Conservation (phyloP, 2,888 invertebrate species). For the Plagodis dolabraria region DNA sequence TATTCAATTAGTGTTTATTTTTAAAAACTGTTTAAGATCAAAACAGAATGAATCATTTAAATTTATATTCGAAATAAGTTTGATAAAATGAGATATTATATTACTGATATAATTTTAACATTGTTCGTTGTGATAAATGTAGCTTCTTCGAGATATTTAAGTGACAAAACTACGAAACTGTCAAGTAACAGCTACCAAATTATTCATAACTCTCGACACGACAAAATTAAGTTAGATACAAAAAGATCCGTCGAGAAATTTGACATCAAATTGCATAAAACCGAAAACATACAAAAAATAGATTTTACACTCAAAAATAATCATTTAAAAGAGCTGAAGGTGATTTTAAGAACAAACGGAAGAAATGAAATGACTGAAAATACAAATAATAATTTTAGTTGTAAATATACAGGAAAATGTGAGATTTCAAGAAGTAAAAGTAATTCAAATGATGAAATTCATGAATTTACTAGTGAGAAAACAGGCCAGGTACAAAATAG, state of each 20-base stretch:
- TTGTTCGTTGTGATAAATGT: not conserved
- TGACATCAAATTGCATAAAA: not conserved
- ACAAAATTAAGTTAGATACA: not conserved
- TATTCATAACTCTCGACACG: not conserved
- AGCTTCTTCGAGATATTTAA: not conserved
- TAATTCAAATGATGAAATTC: not conserved
- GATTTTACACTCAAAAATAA: not conserved
- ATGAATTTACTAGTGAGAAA: not conserved
- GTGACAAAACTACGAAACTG: not conserved
- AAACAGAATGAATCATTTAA: conserved; percentile 1
- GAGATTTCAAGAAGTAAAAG: not conserved
- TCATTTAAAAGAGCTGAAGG: not conserved
- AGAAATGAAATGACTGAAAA: not conserved
- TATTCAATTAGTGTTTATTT: not conserved
- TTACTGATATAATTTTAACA: not conserved
- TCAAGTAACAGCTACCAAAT: too few species aligned
- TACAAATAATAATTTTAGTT: not conserved
- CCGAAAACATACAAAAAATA: not conserved
- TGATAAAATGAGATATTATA: conserved; percentile 4
- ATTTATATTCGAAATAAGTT: not conserved
- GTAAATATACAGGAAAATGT: conserved; percentile 1
- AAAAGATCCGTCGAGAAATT: not conserved
- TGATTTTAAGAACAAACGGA: not conserved
- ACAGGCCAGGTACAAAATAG: not conserved
- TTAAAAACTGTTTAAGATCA: not conserved